These are phyloP conservation scores for Pseudomyrmex flavicornis DNA, from an alignment of 1,140 invertebrate species.

Conservation along the genomic window DNA sequence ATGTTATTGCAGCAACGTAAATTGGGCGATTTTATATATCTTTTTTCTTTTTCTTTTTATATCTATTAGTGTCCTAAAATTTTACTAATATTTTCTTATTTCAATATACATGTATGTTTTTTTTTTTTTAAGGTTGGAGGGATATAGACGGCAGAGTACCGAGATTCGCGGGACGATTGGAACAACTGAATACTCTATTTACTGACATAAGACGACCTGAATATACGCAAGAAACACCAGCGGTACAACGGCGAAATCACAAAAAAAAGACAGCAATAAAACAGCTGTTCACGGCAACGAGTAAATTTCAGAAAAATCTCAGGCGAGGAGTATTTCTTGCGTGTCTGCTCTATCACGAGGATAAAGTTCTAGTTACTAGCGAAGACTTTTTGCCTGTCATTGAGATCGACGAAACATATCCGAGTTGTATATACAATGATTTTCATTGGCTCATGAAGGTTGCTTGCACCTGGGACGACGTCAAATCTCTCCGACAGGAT, in stretches of 20 bases:
- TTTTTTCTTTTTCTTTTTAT: too few species aligned
- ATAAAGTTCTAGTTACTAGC: slow-evolving; percentile 97
- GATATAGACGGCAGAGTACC: slow-evolving; percentile 90
- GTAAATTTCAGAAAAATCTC: slow-evolving; percentile 97
- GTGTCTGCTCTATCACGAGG: slow-evolving; percentile 96
- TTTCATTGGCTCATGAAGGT: slow-evolving; percentile 99
- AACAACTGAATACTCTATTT: slow-evolving; percentile 91
- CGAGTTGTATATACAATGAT: slow-evolving; percentile 95
- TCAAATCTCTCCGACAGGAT: slow-evolving; percentile 94
- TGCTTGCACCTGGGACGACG: slow-evolving; percentile 98
- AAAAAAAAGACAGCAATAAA: slow-evolving; percentile 96
- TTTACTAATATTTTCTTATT: neutral
- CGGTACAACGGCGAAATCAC: slow-evolving; percentile 88
- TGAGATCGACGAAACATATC: slow-evolving; percentile 98
- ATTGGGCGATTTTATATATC: neutral
- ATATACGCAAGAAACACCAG: slow-evolving; percentile 86
- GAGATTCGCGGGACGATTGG: slow-evolving; percentile 89
- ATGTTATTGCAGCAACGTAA: neutral
- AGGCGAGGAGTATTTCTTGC: slow-evolving; percentile 96
- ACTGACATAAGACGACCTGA: slow-evolving; percentile 88
- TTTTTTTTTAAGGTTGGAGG: slow-evolving; percentile 88
- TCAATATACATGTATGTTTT: slow-evolving; percentile 13
- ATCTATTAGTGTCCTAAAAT: neutral
- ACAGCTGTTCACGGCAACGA: slow-evolving; percentile 96
- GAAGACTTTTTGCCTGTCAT: slow-evolving; percentile 98